A percentile compares a stretch with the other conserved stretches of the same genome.
phyloP scores from a whole-genome alignment of 2,113 vertebrate species.

The Pygoscelis antarcticus region DNA sequence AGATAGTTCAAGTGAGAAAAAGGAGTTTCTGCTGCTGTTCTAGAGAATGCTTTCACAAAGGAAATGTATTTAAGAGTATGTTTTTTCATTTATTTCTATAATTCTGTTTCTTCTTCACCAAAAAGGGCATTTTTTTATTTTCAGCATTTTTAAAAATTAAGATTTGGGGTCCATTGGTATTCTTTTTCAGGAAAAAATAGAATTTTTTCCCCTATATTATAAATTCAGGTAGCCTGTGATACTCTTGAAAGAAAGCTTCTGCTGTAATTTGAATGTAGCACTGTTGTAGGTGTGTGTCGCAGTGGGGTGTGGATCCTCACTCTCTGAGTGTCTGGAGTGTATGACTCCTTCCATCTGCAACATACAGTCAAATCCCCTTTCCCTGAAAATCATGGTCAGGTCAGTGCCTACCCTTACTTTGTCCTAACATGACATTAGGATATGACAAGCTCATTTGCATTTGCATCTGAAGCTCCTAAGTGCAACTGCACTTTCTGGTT shows the following conservation, averaged over 20 bases:
- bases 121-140: rapidly evolving
- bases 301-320: not conserved
- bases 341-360: not conserved
- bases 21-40: not conserved
- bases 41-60: not conserved
- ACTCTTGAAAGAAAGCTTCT: not conserved
- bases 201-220: not conserved
- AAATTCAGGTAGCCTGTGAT: not conserved
- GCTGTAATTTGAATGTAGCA: not conserved
- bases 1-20: not conserved
- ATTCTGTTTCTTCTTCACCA: not conserved
- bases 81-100: not conserved
- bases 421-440: not conserved
- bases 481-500: not conserved
- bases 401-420: not conserved
- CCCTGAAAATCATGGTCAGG: not conserved
- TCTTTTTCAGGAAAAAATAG: not conserved
- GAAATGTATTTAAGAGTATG: not conserved
- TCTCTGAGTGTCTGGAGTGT: not conserved
- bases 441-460: not conserved
- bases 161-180: not conserved
- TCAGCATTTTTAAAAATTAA: not conserved
- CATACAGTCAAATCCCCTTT: not conserved
- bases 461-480: not conserved
- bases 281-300: not conserved